Evolutionary conservation across 2,113 vertebrate genomes (phyloP), one percentile per base, ranked within the genome.

Genomic region (Urocitellus parryii): DNA sequence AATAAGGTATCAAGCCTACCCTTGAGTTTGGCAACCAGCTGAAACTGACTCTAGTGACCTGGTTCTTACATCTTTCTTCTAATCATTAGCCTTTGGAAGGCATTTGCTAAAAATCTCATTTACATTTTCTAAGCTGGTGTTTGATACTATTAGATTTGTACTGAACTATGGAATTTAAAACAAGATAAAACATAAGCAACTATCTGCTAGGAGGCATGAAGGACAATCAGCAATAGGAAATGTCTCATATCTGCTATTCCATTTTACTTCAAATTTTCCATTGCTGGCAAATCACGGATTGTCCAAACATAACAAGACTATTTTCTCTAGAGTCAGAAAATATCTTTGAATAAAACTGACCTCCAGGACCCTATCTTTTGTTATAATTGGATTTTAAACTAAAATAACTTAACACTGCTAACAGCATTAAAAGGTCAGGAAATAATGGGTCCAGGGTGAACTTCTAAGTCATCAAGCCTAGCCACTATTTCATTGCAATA

Each of bases 351-450:
- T 89, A 90, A 92, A 87, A 95, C 39, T 56, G 39, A 94, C 29
- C 42, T 87, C 37, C 84, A 90, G 27, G 80, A 76, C 39, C 48
- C 76, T 94, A 89, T 42, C 17, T 85, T 90, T 94, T 80, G 14
- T 90, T 92, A 67, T 80, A 70, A 92, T 67, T 94, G 78, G n/a
- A 97, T 90, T 95, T 94, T 95, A 97, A 96, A 88, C 53, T 91
- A 81, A 97, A 96, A 80, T 91, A 86, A 85, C 70, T 48, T 73
- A 68, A 76, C n/a, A 88, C 65, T 92, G n/a, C 16, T 72, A 91
- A 73, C 42, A 67, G 8, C 32, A 80, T 77, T 88, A 91, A 84
- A 87, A 92, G 18, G 11, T 80, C 65, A 94, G 17, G 24, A 90
- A 96, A 90, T 90, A 94, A 94, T 76, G 70, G 17, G 37, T 73